phyloP scores from a whole-genome alignment of 30 jellyfish, hydroid and myxozoan genomes.

The Chrysaora quinquecirrha region DNA sequence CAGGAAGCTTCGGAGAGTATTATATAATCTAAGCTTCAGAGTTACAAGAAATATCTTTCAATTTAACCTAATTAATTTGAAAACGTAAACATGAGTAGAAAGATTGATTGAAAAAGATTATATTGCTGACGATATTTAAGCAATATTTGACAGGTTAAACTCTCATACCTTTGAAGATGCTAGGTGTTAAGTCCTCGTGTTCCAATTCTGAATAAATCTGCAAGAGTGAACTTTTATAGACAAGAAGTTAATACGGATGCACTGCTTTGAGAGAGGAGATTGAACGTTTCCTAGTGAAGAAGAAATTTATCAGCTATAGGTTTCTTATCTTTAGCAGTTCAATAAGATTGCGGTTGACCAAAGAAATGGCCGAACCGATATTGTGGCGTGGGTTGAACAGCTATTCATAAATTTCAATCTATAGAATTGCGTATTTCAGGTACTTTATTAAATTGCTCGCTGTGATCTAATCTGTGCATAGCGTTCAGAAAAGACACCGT shows the following conservation, averaged over 20 bases:
- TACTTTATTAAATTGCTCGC: neutral
- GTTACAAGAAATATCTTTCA: no score
- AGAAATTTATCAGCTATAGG: neutral
- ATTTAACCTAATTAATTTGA: no score
- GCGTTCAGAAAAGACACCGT: neutral
- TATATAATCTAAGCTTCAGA: no score
- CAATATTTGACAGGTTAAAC: neutral
- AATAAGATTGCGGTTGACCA: neutral
- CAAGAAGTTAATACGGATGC: neutral
- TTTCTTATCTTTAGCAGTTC: neutral
- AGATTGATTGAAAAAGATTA: no score
- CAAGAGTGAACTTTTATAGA: neutral
- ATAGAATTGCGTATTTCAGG: neutral
- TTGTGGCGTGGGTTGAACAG: neutral
- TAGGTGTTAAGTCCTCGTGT: no score
- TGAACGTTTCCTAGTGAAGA: neutral
- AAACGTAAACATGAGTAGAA: no score
- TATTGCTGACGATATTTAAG: neutral
- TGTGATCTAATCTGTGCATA: neutral
- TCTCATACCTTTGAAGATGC: neutral
- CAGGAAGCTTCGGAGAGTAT: no score
- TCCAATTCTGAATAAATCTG: neutral
- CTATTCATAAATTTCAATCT: neutral
- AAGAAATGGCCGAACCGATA: neutral
- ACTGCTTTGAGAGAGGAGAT: neutral